Base-by-base conservation (phyloP, 92 coral and sea anemone genomes). In the Zoanthus sociatus region DNA sequence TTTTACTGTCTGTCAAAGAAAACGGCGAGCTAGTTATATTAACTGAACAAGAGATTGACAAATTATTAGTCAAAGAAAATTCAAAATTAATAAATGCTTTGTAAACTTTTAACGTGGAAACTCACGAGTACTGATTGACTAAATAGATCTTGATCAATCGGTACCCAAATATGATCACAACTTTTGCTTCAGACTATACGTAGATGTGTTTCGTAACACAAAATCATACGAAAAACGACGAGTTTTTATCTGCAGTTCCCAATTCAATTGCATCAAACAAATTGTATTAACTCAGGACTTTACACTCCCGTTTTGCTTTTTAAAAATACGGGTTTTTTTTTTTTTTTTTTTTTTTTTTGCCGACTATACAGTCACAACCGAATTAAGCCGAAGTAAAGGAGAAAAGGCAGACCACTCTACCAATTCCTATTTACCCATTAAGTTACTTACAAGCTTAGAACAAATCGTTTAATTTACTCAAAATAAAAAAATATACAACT, bases 401-500 rank as follows among this genome's bases (percentile, higher is more conserved):
- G 66, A 58, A 58, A 55, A n/a, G 17, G 64, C 14, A 10, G 42
- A 51, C 8, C 20, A 47, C 20, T 63, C 47, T 37, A 32, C 10
- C 50, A 37, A 37, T 37, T 50, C 0, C 55, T 5, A 21, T 45
- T 11, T 18, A 11, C 51, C 66, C 75, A 4, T 66, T 66, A 45
- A 81, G 20, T 81, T 14, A 64, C 73, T 42, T 46, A 13, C 2
- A 60, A 60, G 3, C 66, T 15, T 5, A 31, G 3, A 16, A 64
- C 56, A 64, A 33, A 81, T 44, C 70, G 16, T 55, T 66, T 46
- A 79, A 45, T 7, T 21, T 45, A 81, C 21, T 48, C 47, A 63
- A 63, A 63, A 63, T n/a, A 4, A 16, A 6, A 61, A 67, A 20
- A 21, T 45, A 37, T 78, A 46, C 69, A 84, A 97, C 99, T 97